Evolutionary conservation across 2,113 vertebrate species (phyloP).

Genomic region (Carassius gibelio): DNA sequence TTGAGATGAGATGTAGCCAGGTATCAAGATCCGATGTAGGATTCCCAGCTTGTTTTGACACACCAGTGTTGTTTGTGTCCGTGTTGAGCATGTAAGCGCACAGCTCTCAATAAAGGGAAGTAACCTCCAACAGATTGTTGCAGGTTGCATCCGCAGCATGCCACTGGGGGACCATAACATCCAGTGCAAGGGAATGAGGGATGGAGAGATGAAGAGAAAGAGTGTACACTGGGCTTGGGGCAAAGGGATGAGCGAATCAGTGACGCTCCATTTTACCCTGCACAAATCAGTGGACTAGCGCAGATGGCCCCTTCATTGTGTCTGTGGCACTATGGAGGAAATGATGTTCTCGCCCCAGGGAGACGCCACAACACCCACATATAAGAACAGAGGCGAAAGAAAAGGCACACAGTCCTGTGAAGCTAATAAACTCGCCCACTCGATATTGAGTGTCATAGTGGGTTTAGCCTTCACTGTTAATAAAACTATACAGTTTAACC

Average conservation of each 20-base stretch:
- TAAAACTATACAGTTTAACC: neutral
- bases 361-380: constrained; percentile 41
- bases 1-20: neutral
- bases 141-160: constrained; percentile 24
- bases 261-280: constrained; percentile 49
- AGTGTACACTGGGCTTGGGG: constrained; percentile 36
- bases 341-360: constrained; percentile 35
- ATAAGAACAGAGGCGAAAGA: constrained; percentile 8
- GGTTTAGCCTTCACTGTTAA: neutral
- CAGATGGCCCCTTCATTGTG: constrained; percentile 48
- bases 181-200: constrained; percentile 11
- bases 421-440: constrained; percentile 25
- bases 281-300: constrained; percentile 38
- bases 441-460: neutral
- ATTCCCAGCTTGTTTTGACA: neutral
- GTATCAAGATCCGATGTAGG: neutral
- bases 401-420: neutral
- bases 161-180: constrained; percentile 26
- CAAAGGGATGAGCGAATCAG: constrained; percentile 42
- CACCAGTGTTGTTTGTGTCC: constrained; percentile 8
- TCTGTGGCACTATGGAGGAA: constrained; percentile 41
- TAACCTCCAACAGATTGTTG: constrained; percentile 11
- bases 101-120: constrained; percentile 1
- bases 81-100: neutral
- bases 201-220: constrained; percentile 14